phyloP scores from a whole-genome alignment of 2,113 vertebrate species.

The Myxocyprinus asiaticus region DNA sequence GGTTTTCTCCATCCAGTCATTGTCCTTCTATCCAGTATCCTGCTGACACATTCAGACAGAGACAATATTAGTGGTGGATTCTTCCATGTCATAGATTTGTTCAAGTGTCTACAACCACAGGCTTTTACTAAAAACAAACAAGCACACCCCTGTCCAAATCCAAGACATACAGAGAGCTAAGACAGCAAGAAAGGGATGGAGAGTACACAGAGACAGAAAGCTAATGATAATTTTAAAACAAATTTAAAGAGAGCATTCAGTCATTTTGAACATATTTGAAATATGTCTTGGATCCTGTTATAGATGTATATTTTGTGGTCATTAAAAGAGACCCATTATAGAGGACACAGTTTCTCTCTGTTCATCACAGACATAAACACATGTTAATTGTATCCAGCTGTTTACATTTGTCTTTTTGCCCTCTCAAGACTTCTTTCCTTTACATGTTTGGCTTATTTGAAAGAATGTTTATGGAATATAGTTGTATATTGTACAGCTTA shows the following conservation, averaged over 20 bases:
- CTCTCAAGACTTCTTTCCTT: neutral
- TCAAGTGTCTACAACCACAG: constrained; percentile 47
- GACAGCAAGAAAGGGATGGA: neutral
- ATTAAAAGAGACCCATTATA: neutral
- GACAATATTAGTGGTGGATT: constrained; percentile 53
- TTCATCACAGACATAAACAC: neutral
- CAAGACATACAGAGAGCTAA: constrained; percentile 38
- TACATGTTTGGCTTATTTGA: too few relatives aligned
- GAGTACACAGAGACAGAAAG: neutral
- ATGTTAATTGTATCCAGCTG: neutral
- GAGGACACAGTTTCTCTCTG: neutral
- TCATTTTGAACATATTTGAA: neutral
- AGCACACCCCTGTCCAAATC: constrained; percentile 21
- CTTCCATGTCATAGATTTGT: constrained; percentile 49
- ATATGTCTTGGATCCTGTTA: neutral
- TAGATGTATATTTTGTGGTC: too few relatives aligned
- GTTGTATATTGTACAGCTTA: neutral
- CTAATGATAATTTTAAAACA: neutral
- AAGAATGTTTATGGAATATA: too few relatives aligned
- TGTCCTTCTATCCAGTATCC: constrained; percentile 10
- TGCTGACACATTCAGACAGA: constrained; percentile 47
- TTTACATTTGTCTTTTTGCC: neutral
- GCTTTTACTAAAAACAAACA: constrained; percentile 11
- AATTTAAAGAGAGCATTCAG: neutral
- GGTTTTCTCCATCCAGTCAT: constrained; percentile 51